Evolutionary conservation across 2,797 vertebrate genomes (phyloP).

Genomic region (Typhlichthys subterraneus): DNA sequence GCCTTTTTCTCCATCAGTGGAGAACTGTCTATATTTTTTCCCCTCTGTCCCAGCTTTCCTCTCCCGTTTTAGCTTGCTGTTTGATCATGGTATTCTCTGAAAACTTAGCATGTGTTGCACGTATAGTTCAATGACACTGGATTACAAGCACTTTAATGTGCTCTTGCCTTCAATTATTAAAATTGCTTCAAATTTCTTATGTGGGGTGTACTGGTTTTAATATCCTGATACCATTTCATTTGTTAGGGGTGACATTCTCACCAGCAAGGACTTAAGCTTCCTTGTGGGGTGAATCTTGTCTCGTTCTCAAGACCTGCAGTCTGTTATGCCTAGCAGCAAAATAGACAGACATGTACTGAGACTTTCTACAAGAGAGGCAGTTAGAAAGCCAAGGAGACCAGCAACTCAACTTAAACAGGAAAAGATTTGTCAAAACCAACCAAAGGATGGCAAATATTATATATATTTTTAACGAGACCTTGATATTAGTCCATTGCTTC

Average conservation of each 20-base stretch:
- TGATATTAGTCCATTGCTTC: no score
- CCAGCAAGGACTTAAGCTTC: slow-evolving; percentile 28
- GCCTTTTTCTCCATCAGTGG: no score
- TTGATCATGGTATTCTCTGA: slow-evolving; percentile 22
- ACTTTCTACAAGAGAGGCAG: no score
- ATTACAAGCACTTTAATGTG: slow-evolving; percentile 23
- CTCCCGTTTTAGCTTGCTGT: slow-evolving; percentile 6
- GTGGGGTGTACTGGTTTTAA: slow-evolving; percentile 5
- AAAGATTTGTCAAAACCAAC: background rate
- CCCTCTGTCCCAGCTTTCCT: background rate
- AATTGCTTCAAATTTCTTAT: background rate
- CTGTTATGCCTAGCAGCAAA: slow-evolving; percentile 22
- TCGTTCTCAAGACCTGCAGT: slow-evolving; percentile 13
- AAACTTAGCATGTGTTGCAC: slow-evolving; percentile 12
- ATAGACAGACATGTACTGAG: no score
- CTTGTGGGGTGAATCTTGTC: slow-evolving; percentile 15
- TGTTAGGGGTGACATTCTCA: slow-evolving; percentile 25
- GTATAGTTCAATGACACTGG: background rate
- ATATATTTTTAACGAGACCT: no score
- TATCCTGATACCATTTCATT: background rate
- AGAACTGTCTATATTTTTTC: slow-evolving; percentile 7
- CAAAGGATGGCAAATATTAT: background rate
- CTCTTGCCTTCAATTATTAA: slow-evolving; percentile 12
- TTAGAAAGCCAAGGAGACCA: slow-evolving; percentile 1
- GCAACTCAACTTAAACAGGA: slow-evolving; percentile 16